Base-by-base conservation (phyloP, 2,888 invertebrate genomes). In the Thymelicus acteon region DNA sequence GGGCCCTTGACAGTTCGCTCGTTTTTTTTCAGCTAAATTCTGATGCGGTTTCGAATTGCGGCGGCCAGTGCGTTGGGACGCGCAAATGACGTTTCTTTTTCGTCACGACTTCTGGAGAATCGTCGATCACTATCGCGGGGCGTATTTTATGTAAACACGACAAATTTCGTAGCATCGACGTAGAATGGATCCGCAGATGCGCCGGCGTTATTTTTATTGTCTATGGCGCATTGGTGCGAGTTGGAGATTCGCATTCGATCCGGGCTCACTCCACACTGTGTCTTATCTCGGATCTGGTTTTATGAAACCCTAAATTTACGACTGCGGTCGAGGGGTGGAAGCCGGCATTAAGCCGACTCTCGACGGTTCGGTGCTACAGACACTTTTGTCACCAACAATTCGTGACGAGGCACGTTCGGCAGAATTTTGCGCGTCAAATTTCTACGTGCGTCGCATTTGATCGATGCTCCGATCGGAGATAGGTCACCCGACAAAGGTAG, bases 221-320 rank as follows among this genome's bases (percentile, higher is more conserved):
- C 88, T 90, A 89, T 87, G 83, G 81, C 80, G 81, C 69, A 70
- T 76, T 78, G 79, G 79, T 84, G 82, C 81, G 81, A 80, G 86
- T 80, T 85, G 81, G 85, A 89, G 89, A 86, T 84, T 89, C 90
- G 89, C 92, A 92, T 93, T 93, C 91, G 93, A 93, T 92, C 91
- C 91, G 92, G 44, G 82, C 87, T 89, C 87, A 87, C 90, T 91
- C 89, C 87, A 87, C 92, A 91, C 92, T 92, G 92, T 92, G 92
- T 92, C 92, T 93, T 93, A 93, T 93, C 93, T 93, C 87, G 82
- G 85, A 93, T 93, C 93, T 92, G 93, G 93, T 93, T 93, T 93
- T 93, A 93, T 93, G 93, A 93, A 93, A 93, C 93, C 93, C 93
- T 93, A 93, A 93, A 93, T 93, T 93, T 93, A 93, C 93, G 93